Base-by-base conservation (phyloP, 1,140 invertebrate genomes). In the Carposina sasakii region DNA sequence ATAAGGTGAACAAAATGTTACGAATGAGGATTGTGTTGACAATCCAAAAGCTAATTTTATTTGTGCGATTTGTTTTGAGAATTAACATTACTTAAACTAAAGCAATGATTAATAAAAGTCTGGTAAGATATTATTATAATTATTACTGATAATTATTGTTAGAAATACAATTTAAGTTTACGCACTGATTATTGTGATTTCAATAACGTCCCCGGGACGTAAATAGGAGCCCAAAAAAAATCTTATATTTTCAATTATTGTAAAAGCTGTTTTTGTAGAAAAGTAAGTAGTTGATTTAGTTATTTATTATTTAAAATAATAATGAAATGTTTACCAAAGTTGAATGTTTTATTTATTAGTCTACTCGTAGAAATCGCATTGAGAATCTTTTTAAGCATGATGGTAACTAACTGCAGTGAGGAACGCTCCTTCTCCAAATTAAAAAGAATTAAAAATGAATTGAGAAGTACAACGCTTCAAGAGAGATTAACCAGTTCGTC, bases 331-430 rank as follows among this genome's bases (percentile, higher is more conserved):
- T n/a, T n/a, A n/a, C n/a, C n/a, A n/a, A n/a, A n/a, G n/a, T n/a
- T n/a, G n/a, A n/a, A n/a, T n/a, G n/a, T n/a, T n/a, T n/a, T n/a
- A n/a, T n/a, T n/a, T n/a, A n/a, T n/a, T n/a, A n/a, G n/a, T n/a
- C n/a, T n/a, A n/a, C n/a, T n/a, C 40, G 37, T 60, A 55, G 54
- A 63, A 55, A 67, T 71, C 54, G 58, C 66, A 48, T 49, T 60
- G 40, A 49, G 52, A 44, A 71, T 68, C 26, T 65, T 57, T 57
- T 57, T 65, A 31, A 49, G 44, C 49, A 51, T 63, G 30, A 54
- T 52, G 52, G 53, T 60, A 51, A 62, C 44, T 37, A 67, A 67
- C 28, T 67, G 56, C 44, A 57, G 44, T 52, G 55, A 57, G 36
- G 60, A 69, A 60, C 53, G 52, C 40, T 63, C 49, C 31, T 63